Percentiles rank a stretch among this genome's conserved stretches.
Evolutionary conservation across 2,113 vertebrate genomes (phyloP).

Genomic region (Charadrius vociferus): DNA sequence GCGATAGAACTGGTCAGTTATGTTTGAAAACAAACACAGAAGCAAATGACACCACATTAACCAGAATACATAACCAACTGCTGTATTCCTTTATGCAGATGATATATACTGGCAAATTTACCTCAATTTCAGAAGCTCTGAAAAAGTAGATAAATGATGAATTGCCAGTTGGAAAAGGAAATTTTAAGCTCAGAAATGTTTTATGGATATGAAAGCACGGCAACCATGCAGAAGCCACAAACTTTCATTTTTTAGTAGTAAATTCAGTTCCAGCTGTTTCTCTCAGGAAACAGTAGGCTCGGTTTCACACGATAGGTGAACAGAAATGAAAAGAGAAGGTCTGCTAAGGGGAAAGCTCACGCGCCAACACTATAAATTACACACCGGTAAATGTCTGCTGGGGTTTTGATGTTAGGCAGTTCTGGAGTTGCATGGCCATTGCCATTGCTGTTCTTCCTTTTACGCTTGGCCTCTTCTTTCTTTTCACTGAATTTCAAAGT

Average conservation of each 20-base stretch:
- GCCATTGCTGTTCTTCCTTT: conserved; percentile 85
- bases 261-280: not conserved
- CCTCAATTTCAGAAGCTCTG: not conserved
- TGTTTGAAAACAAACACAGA: not conserved
- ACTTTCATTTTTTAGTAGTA: conserved; percentile 1
- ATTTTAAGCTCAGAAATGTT: not conserved
- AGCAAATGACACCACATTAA: not conserved
- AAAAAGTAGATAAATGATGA: not conserved
- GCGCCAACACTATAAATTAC: not conserved
- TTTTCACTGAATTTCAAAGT: conserved; percentile 95
- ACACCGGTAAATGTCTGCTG: conserved; percentile 93
- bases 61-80: not conserved
- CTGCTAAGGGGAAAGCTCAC: not conserved
- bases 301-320: not conserved
- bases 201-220: not conserved
- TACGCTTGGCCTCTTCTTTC: conserved; percentile 92
- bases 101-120: not conserved
- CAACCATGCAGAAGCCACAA: not conserved
- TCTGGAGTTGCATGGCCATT: conserved; percentile 83
- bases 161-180: not conserved
- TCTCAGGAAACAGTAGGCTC: not conserved
- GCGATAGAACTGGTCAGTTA: not conserved
- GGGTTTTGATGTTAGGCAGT: conserved; percentile 85
- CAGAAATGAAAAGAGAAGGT: not conserved
- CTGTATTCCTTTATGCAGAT: not conserved